A percentile compares a stretch with the other conserved stretches of the same genome.
Conservation (phyloP, 2,797 vertebrate genomes). For the Acanthurus tractus region DNA sequence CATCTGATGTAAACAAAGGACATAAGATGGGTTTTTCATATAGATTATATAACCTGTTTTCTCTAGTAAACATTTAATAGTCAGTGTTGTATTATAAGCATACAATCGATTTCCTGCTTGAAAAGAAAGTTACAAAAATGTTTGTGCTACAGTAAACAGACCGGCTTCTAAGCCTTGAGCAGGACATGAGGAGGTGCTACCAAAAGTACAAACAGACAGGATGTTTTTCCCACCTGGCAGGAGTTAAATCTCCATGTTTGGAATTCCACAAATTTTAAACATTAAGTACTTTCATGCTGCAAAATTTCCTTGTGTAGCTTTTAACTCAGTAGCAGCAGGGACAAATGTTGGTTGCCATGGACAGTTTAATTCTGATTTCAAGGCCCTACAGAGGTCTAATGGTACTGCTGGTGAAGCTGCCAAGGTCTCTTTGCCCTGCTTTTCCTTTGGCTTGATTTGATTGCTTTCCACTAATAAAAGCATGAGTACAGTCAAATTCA, state of each 20-base stretch:
- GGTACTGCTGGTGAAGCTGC: neutral
- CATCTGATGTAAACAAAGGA: too few relatives aligned
- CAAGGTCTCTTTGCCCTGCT: conserved; percentile 23
- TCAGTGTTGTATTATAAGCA: too few relatives aligned
- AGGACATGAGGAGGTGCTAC: neutral
- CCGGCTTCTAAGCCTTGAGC: neutral
- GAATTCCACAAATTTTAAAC: neutral
- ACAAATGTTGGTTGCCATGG: neutral
- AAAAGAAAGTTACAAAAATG: too few relatives aligned
- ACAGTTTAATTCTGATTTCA: conserved; percentile 20
- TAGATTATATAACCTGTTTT: too few relatives aligned
- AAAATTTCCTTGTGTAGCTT: conserved; percentile 3
- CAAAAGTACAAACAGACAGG: neutral
- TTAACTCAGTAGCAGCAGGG: neutral
- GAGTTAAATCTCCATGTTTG: neutral
- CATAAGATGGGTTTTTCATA: too few relatives aligned
- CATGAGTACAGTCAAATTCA: conserved; percentile 30
- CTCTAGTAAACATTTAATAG: too few relatives aligned
- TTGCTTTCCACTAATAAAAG: conserved; percentile 47
- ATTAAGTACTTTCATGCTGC: neutral
- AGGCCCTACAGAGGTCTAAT: conserved; percentile 29
- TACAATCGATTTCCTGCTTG: too few relatives aligned
- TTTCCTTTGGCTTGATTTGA: conserved; percentile 48
- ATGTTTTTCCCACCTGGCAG: neutral
- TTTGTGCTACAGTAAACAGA: neutral